These are phyloP conservation scores for Stictocephala bisonia DNA, from an alignment of 2,888 invertebrate genomes.

Conservation along the genomic window DNA sequence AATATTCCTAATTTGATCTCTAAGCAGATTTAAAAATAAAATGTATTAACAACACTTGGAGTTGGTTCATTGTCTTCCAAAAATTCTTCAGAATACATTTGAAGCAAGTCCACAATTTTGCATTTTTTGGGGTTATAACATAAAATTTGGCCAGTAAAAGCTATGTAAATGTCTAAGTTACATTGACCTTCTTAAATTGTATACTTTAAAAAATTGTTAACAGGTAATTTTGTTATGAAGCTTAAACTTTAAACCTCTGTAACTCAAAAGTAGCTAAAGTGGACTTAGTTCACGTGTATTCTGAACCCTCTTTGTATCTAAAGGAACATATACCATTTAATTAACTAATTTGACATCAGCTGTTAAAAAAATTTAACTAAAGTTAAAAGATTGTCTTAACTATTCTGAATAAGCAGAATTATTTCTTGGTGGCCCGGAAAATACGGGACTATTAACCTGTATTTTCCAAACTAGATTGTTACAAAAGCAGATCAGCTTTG, in stretches of 20 bases:
- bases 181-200: conserved; percentile 30
- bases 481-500: too few species aligned
- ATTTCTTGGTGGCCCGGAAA: too few species aligned
- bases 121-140: conserved; percentile 30
- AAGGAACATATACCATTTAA: too few species aligned
- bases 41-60: conserved; percentile 22
- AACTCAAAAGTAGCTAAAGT: conserved; percentile 27
- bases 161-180: conserved; percentile 32
- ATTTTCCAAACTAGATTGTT: too few species aligned
- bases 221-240: conserved; percentile 42
- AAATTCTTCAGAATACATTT: conserved; percentile 39
- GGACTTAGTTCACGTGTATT: conserved; percentile 37
- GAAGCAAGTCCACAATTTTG: conserved; percentile 37
- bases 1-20: conserved; percentile 7
- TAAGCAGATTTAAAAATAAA: conserved; percentile 23
- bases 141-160: conserved; percentile 28
- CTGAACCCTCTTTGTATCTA: conserved; percentile 34
- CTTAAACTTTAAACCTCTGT: conserved; percentile 38
- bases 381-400: too few species aligned
- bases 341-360: too few species aligned
- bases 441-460: too few species aligned
- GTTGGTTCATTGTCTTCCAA: conserved; percentile 31
- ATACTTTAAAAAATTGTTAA: conserved; percentile 16
- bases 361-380: too few species aligned
- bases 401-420: too few species aligned